phyloP scores from a whole-genome alignment of 2,113 vertebrate species.

The Misgurnus mizolepis region DNA sequence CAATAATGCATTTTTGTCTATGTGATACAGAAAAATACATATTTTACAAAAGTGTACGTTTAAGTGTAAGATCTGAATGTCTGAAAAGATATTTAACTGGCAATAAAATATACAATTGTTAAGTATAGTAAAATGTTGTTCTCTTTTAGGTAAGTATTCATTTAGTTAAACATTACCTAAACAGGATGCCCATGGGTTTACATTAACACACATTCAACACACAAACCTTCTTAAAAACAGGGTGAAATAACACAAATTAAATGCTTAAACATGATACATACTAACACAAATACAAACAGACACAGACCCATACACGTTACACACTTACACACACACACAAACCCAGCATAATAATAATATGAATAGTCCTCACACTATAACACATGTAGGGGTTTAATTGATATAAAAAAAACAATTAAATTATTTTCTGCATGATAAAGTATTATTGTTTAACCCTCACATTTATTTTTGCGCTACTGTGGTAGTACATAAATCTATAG shows the following conservation, averaged over 20 bases:
- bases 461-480: neutral
- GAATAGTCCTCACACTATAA: neutral
- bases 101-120: neutral
- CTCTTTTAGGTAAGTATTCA: neutral
- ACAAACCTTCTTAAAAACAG: neutral
- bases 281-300: neutral
- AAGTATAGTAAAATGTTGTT: neutral
- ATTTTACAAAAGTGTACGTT: no score
- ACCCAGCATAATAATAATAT: neutral
- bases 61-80: no score
- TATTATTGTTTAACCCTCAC: neutral
- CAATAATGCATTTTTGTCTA: neutral
- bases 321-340: neutral
- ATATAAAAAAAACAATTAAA: neutral
- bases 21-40: no score
- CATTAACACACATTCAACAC: slow-evolving; percentile 1
- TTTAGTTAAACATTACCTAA: slow-evolving; percentile 11
- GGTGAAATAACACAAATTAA: neutral
- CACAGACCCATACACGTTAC: no score
- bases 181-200: neutral
- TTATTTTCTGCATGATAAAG: neutral
- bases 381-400: neutral
- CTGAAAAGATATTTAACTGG: neutral
- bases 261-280: neutral
- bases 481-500: neutral